Conservation (phyloP, 2,113 vertebrate genomes). For the Cepphus grylle region DNA sequence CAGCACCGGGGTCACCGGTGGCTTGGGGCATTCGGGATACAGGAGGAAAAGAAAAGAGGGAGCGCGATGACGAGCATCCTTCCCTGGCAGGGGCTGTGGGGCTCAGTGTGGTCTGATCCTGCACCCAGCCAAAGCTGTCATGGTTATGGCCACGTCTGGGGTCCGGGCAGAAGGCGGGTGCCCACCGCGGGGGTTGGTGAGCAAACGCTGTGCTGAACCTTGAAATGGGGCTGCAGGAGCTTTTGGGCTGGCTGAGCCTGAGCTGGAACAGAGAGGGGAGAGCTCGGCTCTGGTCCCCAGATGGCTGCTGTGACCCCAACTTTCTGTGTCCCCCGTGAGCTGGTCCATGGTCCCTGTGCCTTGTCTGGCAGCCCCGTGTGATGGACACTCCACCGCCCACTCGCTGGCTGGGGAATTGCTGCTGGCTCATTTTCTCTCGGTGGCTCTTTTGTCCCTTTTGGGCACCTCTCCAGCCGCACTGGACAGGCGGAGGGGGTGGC, state of each 20-base stretch:
- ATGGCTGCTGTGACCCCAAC: rapidly evolving
- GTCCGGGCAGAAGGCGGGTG: background rate
- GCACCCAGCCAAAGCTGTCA: rapidly evolving
- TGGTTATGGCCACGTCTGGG: rapidly evolving
- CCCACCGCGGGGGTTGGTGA: rapidly evolving
- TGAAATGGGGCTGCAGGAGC: background rate
- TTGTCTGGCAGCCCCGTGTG: rapidly evolving
- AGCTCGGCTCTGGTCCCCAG: background rate
- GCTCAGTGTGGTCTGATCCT: background rate
- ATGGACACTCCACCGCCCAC: background rate
- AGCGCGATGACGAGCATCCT: rapidly evolving
- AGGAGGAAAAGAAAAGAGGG: background rate
- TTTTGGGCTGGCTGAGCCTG: background rate
- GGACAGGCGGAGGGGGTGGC: background rate
- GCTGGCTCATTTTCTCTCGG: background rate
- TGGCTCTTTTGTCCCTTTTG: background rate
- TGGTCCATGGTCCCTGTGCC: rapidly evolving
- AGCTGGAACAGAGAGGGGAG: background rate
- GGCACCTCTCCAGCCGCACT: background rate
- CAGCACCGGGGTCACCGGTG: background rate
- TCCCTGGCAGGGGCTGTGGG: background rate
- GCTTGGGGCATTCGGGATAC: background rate
- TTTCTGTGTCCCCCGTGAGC: rapidly evolving
- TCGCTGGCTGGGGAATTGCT: background rate
- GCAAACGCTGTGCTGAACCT: background rate